Evolutionary conservation across 2,797 vertebrate species (phyloP).

Genomic region (Knipowitschia caucasica): DNA sequence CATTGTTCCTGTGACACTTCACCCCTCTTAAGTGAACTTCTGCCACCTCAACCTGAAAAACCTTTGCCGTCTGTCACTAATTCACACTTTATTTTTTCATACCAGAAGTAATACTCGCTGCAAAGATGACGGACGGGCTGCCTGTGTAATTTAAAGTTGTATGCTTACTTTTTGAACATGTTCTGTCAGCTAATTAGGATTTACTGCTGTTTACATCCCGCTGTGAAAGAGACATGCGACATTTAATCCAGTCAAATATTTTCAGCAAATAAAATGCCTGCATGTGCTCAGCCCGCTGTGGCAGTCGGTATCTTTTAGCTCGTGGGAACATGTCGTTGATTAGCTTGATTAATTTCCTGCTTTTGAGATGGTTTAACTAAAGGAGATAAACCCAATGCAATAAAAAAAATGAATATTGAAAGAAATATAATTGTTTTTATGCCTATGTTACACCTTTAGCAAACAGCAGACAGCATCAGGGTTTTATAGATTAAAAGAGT

Average conservation of each 20-base stretch:
- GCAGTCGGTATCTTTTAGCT: constrained; percentile 6
- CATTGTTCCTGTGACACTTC: constrained; percentile 9
- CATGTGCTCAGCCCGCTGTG: constrained; percentile 4
- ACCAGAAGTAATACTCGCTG: background rate
- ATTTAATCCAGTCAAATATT: constrained; percentile 13
- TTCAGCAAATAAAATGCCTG: constrained; percentile 5
- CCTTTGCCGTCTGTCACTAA: background rate
- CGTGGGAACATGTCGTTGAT: background rate
- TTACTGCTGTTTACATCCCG: constrained; percentile 6
- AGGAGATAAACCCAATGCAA: background rate
- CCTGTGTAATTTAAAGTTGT: background rate
- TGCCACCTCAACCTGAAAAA: background rate
- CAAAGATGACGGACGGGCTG: constrained; percentile 1
- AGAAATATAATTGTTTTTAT: no score
- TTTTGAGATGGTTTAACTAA: background rate
- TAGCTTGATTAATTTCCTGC: background rate
- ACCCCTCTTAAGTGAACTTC: constrained; percentile 11
- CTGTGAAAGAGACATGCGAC: background rate
- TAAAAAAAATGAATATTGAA: background rate
- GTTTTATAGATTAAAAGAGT: no score
- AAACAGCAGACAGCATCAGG: no score
- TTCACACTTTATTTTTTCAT: constrained; percentile 1
- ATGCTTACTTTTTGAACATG: background rate
- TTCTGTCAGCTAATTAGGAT: constrained; percentile 8
- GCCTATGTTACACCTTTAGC: no score